Evolutionary conservation across 2,113 vertebrate genomes (phyloP).

Genomic region (Tyrannus savana): DNA sequence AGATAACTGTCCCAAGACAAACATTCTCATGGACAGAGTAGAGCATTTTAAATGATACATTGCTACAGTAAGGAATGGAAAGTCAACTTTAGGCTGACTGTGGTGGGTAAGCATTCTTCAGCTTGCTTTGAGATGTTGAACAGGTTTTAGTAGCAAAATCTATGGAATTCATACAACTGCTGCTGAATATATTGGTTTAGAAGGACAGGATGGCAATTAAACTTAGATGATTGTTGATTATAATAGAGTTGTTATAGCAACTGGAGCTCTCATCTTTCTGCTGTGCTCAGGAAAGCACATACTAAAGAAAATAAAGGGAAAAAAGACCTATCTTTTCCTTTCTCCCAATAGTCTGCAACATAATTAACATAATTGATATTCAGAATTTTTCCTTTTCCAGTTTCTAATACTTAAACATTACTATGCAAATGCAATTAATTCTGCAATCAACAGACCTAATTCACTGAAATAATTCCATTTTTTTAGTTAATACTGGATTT

Average conservation of each 20-base stretch:
- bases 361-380: conserved; percentile 24
- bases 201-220: conserved; percentile 34
- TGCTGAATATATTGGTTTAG: conserved; percentile 9
- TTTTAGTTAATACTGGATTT: neutral
- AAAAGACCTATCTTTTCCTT: neutral
- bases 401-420: conserved; percentile 5
- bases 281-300: neutral
- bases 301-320: neutral
- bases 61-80: neutral
- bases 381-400: neutral
- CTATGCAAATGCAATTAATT: conserved; percentile 35
- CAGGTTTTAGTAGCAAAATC: neutral
- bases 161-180: neutral
- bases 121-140: neutral
- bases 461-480: neutral
- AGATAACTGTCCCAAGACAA: neutral
- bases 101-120: neutral
- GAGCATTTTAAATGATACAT: neutral
- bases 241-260: conserved; percentile 63
- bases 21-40: neutral
- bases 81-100: neutral
- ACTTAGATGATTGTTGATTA: conserved; percentile 34
- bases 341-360: neutral
- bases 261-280: conserved; percentile 6
- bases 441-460: neutral